Percentiles rank a stretch among this genome's conserved stretches.
phyloP scores from a whole-genome alignment of 2,113 vertebrate species.

The Dipodomys spectabilis region DNA sequence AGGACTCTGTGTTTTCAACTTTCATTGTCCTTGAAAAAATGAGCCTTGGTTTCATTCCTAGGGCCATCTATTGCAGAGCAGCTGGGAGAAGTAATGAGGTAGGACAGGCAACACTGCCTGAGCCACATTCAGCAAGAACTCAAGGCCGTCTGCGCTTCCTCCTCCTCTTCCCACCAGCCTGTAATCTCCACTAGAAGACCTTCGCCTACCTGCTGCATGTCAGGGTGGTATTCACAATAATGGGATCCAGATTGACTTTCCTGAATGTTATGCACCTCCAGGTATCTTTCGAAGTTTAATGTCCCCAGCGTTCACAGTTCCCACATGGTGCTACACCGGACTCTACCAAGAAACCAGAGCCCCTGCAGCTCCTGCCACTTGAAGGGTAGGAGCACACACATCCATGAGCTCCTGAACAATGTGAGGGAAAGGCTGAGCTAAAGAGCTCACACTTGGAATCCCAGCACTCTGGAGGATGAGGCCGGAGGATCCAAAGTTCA shows the following conservation, averaged over 20 bases:
- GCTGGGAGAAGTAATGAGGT: not conserved
- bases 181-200: not conserved
- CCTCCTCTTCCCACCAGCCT: not conserved
- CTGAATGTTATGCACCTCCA: too few species aligned
- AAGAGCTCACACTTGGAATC: too few species aligned
- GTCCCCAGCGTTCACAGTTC: accelerated
- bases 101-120: accelerated
- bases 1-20: slow-evolving; percentile 5
- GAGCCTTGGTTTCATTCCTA: not conserved
- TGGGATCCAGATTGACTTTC: too few species aligned
- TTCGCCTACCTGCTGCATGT: too few species aligned
- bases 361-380: not conserved
- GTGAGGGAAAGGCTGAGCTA: not conserved
- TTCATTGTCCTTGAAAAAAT: not conserved
- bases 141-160: too few species aligned
- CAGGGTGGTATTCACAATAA: too few species aligned
- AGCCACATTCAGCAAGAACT: not conserved
- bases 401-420: not conserved
- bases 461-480: too few species aligned
- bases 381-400: not conserved
- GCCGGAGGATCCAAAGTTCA: too few species aligned
- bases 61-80: not conserved
- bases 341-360: not conserved
- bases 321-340: not conserved
- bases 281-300: not conserved